Percentiles rank a stretch among this genome's conserved stretches.
Evolutionary conservation across 2,888 invertebrate genomes (phyloP).

Genomic region (Esperia sulphurella): DNA sequence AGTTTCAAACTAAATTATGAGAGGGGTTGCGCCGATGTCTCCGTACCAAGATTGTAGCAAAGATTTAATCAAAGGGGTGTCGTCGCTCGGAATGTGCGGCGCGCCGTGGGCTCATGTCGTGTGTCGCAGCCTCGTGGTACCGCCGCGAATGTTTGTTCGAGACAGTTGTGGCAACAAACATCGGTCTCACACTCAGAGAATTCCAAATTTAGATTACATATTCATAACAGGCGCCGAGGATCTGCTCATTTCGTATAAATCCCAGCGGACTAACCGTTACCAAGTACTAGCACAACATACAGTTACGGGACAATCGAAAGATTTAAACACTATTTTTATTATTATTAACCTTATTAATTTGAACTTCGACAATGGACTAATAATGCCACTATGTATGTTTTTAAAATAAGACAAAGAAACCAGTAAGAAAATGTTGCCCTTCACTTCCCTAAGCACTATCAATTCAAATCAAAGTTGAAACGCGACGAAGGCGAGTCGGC

Average conservation of each 20-base stretch:
- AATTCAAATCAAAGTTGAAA: slow-evolving; percentile 65
- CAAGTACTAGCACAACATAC: slow-evolving; percentile 38
- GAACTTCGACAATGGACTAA: too few relatives aligned
- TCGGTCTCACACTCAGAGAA: slow-evolving; percentile 70
- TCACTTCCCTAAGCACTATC: slow-evolving; percentile 59
- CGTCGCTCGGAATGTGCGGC: slow-evolving; percentile 53
- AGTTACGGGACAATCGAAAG: slow-evolving; percentile 32
- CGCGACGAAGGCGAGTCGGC: slow-evolving; percentile 73
- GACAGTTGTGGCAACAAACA: slow-evolving; percentile 70
- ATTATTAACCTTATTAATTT: too few relatives aligned
- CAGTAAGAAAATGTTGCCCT: slow-evolving; percentile 4
- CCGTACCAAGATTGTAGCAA: slow-evolving; percentile 70
- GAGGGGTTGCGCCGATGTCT: slow-evolving; percentile 72
- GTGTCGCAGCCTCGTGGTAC: slow-evolving; percentile 47
- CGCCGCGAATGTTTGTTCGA: slow-evolving; percentile 59
- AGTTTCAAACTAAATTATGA: slow-evolving; percentile 79
- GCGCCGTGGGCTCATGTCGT: slow-evolving; percentile 21
- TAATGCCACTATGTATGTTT: too few relatives aligned
- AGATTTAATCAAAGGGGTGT: slow-evolving; percentile 68
- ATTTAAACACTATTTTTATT: not conserved
- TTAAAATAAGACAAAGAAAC: slow-evolving; percentile 1
- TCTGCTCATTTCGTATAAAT: slow-evolving; percentile 63
- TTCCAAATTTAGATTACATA: slow-evolving; percentile 75
- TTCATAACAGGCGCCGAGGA: slow-evolving; percentile 71
- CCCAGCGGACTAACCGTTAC: slow-evolving; percentile 52